phyloP scores from a whole-genome alignment of 2,888 invertebrate genomes.

The Aspidiotus rigidus region DNA sequence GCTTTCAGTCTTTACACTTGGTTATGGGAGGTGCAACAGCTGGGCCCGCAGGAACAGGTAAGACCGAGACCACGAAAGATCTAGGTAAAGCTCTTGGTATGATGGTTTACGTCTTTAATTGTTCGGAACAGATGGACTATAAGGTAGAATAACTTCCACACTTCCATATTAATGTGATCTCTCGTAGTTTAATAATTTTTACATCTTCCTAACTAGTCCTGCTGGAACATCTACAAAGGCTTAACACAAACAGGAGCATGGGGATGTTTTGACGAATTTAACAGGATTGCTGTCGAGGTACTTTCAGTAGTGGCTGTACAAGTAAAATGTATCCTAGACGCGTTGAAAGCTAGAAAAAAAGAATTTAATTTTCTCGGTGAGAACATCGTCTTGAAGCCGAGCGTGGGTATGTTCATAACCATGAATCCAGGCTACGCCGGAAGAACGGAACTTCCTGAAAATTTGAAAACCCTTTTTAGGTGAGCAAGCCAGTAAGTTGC shows the following conservation, averaged over 20 bases:
- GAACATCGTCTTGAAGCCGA: conserved; percentile 60
- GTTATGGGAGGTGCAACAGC: conserved; percentile 96
- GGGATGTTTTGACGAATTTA: conserved; percentile 97
- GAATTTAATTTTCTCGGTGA: conserved; percentile 80
- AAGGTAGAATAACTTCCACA: conserved; percentile 47
- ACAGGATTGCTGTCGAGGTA: conserved; percentile 88
- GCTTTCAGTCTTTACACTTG: conserved; percentile 67
- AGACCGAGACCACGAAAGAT: conserved; percentile 95
- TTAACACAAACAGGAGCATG: conserved; percentile 89
- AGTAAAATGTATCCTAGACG: conserved; percentile 76
- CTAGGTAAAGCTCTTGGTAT: conserved; percentile 85
- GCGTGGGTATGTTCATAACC: conserved; percentile 86
- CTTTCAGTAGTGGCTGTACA: conserved; percentile 92
- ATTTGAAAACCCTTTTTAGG: conserved; percentile 52
- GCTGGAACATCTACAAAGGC: conserved; percentile 93
- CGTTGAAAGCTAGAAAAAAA: conserved; percentile 70
- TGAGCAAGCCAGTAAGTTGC: conserved; percentile 37
- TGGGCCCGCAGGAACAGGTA: conserved; percentile 90
- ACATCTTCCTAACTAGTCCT: conserved; percentile 49
- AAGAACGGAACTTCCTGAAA: conserved; percentile 78
- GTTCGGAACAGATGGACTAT: conserved; percentile 95
- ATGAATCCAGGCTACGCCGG: conserved; percentile 97
- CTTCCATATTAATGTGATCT: background rate
- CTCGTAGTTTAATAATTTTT: background rate
- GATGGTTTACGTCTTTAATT: conserved; percentile 97